Percentiles rank a stretch among this genome's conserved stretches.
Evolutionary conservation across 2,797 vertebrate species (phyloP).

Genomic region (Hybognathus amarus): DNA sequence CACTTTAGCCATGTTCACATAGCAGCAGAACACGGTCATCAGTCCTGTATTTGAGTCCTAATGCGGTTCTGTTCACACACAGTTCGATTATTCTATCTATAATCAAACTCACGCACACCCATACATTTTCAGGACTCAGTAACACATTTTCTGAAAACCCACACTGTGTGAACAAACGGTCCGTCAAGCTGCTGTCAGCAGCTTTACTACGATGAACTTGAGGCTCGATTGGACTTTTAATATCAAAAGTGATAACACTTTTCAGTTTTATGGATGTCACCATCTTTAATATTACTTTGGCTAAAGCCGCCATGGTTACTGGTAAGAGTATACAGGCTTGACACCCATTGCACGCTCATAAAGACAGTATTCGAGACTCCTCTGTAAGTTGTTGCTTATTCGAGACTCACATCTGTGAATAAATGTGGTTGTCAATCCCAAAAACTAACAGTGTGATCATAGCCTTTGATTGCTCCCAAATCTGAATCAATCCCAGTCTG

Average conservation of each 20-base stretch:
- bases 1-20: background rate
- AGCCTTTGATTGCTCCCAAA: conserved; percentile 1
- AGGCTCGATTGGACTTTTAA: background rate
- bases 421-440: background rate
- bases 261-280: background rate
- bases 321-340: background rate
- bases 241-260: background rate
- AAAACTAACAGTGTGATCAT: background rate
- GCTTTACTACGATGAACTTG: background rate
- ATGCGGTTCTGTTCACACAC: background rate
- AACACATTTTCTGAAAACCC: background rate
- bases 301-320: background rate
- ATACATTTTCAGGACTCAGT: background rate
- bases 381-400: background rate
- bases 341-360: background rate
- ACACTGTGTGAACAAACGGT: background rate
- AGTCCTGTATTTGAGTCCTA: background rate
- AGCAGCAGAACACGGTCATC: background rate
- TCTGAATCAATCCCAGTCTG: background rate
- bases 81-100: background rate
- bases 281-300: background rate
- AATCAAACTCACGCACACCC: background rate
- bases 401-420: background rate
- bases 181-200: background rate
- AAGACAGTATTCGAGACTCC: background rate